Evolutionary conservation across 2,888 invertebrate genomes (phyloP).

Genomic region (Polydesmus complanatus): DNA sequence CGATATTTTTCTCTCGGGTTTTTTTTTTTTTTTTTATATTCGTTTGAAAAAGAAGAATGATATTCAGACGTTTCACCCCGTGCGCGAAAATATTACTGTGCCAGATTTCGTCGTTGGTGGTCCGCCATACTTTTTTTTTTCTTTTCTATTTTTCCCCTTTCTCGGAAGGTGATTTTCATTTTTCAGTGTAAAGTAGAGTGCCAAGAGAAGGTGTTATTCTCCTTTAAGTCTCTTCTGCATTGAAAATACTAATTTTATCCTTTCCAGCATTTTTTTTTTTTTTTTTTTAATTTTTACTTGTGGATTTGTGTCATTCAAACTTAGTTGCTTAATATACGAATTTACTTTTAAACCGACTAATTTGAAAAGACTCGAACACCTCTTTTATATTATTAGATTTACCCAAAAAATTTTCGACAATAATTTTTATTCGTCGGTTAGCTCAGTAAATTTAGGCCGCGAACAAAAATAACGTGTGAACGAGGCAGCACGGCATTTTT

Average conservation of each 20-base stretch:
- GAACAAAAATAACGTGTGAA: no score
- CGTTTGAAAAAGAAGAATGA: not conserved
- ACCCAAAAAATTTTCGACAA: no score
- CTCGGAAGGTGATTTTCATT: not conserved
- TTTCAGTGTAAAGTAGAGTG: not conserved
- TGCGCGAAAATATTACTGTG: not conserved
- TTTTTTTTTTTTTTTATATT: not conserved
- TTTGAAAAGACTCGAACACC: no score
- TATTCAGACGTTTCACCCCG: not conserved
- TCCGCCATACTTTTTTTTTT: not conserved
- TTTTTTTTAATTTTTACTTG: not conserved
- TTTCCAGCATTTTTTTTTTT: not conserved
- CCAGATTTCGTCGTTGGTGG: not conserved
- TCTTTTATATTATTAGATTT: no score
- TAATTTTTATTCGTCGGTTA: no score
- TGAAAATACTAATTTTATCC: not conserved
- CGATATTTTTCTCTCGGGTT: not conserved
- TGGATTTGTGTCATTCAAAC: no score
- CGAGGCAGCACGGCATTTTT: not conserved
- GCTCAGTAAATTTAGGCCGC: no score
- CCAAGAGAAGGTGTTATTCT: not conserved
- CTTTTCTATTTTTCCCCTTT: not conserved
- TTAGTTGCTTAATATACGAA: no score
- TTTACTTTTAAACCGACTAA: no score
- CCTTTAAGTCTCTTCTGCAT: not conserved